Evolutionary conservation across 2,888 invertebrate genomes (phyloP).

Genomic region (Strigamia transsilvanica): DNA sequence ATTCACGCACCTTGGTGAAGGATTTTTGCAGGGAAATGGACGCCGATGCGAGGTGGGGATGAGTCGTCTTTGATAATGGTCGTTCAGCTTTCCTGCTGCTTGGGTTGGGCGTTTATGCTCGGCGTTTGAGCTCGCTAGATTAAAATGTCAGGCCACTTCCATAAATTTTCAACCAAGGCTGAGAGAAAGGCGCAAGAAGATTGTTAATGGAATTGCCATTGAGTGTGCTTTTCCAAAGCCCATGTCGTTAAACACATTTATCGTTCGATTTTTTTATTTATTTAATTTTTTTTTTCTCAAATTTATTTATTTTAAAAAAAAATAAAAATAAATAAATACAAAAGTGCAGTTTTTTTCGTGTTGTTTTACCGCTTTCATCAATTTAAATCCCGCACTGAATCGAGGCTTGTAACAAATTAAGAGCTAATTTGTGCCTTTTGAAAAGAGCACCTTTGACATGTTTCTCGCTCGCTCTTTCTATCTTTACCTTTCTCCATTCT

Average conservation of each 20-base stretch:
- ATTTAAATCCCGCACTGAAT: slow-evolving; percentile 12
- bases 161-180: slow-evolving; percentile 40
- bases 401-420: slow-evolving; percentile 17
- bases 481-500: neutral
- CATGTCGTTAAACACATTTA: slow-evolving; percentile 40
- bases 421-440: slow-evolving; percentile 14
- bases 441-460: slow-evolving; percentile 24
- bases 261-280: neutral
- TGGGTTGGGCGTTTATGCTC: slow-evolving; percentile 38
- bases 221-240: slow-evolving; percentile 39
- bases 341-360: neutral
- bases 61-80: slow-evolving; percentile 24
- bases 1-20: slow-evolving; percentile 30
- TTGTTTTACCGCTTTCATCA: neutral
- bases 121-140: slow-evolving; percentile 38
- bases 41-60: slow-evolving; percentile 12
- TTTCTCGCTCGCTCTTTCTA: neutral
- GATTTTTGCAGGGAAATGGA: slow-evolving; percentile 5
- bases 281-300: too few species aligned
- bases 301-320: neutral
- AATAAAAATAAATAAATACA: neutral
- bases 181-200: slow-evolving; percentile 41
- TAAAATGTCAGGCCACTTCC: slow-evolving; percentile 42
- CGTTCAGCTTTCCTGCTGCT: slow-evolving; percentile 26
- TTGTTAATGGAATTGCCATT: slow-evolving; percentile 40